Evolutionary conservation across 1,140 invertebrate species (phyloP).

Genomic region (Thaumetopoea pityocampa): DNA sequence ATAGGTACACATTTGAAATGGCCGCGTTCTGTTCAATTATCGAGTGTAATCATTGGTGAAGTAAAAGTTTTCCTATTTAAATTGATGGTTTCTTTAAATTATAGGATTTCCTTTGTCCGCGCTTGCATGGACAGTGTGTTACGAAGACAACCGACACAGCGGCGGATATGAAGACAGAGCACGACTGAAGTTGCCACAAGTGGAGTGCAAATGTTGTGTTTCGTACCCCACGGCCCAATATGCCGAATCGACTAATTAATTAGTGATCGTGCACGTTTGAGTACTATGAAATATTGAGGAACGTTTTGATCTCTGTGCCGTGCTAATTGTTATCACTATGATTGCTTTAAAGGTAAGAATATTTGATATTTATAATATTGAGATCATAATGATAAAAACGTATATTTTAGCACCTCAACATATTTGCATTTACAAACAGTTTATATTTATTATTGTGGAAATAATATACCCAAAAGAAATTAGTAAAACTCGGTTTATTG

Average conservation of each 20-base stretch:
- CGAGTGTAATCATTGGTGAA: constrained; percentile 38
- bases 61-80: constrained; percentile 48
- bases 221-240: constrained; percentile 7
- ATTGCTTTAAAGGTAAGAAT: constrained; percentile 22
- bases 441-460: too few species aligned
- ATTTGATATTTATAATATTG: too few species aligned
- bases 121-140: constrained; percentile 28
- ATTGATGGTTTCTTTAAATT: constrained; percentile 56
- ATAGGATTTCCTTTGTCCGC: constrained; percentile 52
- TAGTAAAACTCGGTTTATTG: too few species aligned
- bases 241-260: constrained; percentile 11
- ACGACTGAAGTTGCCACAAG: constrained; percentile 17
- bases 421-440: too few species aligned
- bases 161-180: constrained; percentile 42
- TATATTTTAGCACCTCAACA: too few species aligned
- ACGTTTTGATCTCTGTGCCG: constrained; percentile 7
- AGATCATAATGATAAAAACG: too few species aligned
- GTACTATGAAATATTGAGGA: constrained; percentile 6
- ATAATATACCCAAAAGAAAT: too few species aligned
- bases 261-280: constrained; percentile 9
- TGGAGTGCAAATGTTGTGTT: constrained; percentile 38
- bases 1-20: background rate
- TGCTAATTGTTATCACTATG: constrained; percentile 17
- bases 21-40: constrained; percentile 29
- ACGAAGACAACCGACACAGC: too few species aligned